These are phyloP conservation scores for Habroteleia sp. DNA, from an alignment of 2,888 invertebrate species.

Conservation along the genomic window DNA sequence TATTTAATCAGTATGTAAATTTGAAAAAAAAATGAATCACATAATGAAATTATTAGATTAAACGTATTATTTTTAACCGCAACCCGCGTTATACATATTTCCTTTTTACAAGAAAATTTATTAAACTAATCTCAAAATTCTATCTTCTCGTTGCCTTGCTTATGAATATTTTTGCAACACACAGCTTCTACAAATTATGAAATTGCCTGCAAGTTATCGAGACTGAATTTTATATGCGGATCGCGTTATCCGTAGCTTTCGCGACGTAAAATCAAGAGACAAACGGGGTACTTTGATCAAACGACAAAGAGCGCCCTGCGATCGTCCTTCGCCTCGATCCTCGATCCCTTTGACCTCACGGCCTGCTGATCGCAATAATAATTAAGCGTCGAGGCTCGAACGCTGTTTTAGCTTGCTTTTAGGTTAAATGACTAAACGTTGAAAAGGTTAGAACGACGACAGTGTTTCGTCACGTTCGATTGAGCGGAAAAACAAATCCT, in stretches of 20 bases:
- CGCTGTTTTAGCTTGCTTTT: constrained; percentile 13
- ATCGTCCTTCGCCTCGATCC: constrained; percentile 57
- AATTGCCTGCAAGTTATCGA: constrained; percentile 35
- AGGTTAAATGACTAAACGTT: constrained; percentile 5
- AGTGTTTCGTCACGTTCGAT: constrained; percentile 25
- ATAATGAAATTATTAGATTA: too few species aligned
- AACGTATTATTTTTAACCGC: too few species aligned
- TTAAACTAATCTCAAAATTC: too few species aligned
- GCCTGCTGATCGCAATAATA: constrained; percentile 72
- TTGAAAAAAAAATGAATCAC: too few species aligned
- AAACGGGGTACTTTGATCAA: constrained; percentile 68
- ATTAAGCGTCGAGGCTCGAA: constrained; percentile 64
- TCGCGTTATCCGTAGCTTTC: constrained; percentile 59
- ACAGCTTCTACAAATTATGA: too few species aligned
- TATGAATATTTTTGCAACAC: too few species aligned
- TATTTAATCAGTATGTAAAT: too few species aligned
- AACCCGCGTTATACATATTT: too few species aligned
- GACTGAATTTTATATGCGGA: constrained; percentile 25
- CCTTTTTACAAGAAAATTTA: too few species aligned
- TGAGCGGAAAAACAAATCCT: constrained; percentile 35
- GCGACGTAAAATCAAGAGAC: constrained; percentile 66
- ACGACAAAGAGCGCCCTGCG: constrained; percentile 65
- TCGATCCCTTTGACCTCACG: constrained; percentile 67
- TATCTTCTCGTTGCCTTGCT: too few species aligned
- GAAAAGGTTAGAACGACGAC: constrained; percentile 16